Evolutionary conservation across 2,888 invertebrate genomes (phyloP).

Genomic region (Cenopis cana): DNA sequence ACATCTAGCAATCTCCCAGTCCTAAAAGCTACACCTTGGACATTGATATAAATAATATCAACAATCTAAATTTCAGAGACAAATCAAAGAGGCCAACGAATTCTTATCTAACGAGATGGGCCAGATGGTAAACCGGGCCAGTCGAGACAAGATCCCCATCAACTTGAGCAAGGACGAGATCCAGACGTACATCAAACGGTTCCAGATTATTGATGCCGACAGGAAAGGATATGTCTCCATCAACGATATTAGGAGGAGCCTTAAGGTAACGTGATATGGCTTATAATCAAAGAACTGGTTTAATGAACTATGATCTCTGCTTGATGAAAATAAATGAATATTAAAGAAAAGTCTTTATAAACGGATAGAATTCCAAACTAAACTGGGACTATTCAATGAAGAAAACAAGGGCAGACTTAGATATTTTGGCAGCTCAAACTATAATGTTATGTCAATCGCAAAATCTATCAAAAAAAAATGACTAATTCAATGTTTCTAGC

Average conservation of each 20-base stretch:
- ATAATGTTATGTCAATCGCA: background rate
- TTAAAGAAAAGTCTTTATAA: too few species aligned
- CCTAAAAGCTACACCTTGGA: background rate
- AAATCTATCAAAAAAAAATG: background rate
- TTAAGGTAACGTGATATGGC: slow-evolving; percentile 89
- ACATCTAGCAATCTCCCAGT: background rate
- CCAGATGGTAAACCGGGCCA: slow-evolving; percentile 94
- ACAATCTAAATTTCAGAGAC: slow-evolving; percentile 84
- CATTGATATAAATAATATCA: background rate
- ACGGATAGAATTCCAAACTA: too few species aligned
- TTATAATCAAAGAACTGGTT: background rate
- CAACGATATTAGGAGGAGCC: slow-evolving; percentile 97
- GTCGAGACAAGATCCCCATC: slow-evolving; percentile 94
- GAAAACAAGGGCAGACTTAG: too few species aligned
- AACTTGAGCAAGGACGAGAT: slow-evolving; percentile 97
- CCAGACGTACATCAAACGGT: slow-evolving; percentile 96
- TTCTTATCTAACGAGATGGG: slow-evolving; percentile 99
- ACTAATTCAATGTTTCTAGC: background rate
- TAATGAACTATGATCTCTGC: background rate
- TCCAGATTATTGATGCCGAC: slow-evolving; percentile 97
- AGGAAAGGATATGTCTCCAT: slow-evolving; percentile 99
- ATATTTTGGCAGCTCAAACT: too few species aligned
- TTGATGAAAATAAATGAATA: too few species aligned
- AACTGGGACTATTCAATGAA: too few species aligned
- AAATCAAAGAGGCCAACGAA: slow-evolving; percentile 91